Evolutionary conservation across 2,113 vertebrate species (phyloP).

Genomic region (Brienomyrus longianalis): DNA sequence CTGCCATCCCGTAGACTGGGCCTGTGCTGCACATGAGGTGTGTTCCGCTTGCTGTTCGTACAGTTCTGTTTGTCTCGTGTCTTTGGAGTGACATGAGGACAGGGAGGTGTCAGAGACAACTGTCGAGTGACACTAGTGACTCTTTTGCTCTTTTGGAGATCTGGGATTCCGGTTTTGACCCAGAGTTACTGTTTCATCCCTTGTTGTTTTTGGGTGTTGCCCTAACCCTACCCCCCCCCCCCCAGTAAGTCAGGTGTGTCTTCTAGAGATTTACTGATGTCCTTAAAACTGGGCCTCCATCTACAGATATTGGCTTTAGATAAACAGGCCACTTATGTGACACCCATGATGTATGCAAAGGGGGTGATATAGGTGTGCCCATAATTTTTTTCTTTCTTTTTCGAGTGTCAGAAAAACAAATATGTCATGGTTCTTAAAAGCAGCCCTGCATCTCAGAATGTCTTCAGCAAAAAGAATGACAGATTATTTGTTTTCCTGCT

Average conservation of each 20-base stretch:
- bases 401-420: not conserved
- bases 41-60: conserved; percentile 18
- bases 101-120: conserved; percentile 36
- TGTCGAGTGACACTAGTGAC: not conserved
- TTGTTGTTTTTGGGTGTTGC: not conserved
- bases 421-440: not conserved
- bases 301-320: not conserved
- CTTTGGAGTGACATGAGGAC: conserved; percentile 35
- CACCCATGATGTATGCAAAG: not conserved
- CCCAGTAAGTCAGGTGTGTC: not conserved
- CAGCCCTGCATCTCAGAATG: not conserved
- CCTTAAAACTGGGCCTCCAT: not conserved
- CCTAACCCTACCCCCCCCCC: no score
- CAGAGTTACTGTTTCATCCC: not conserved
- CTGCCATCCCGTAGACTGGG: conserved; percentile 35
- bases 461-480: not conserved
- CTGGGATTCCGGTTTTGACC: not conserved
- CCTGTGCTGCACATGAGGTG: conserved; percentile 21
- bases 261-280: conserved; percentile 35
- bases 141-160: not conserved
- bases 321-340: not conserved
- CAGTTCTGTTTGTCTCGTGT: not conserved
- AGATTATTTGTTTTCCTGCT: not conserved
- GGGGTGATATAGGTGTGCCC: not conserved
- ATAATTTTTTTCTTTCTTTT: not conserved